These are phyloP conservation scores for Lerema accius DNA, from an alignment of 1,140 invertebrate genomes.

Conservation along the genomic window DNA sequence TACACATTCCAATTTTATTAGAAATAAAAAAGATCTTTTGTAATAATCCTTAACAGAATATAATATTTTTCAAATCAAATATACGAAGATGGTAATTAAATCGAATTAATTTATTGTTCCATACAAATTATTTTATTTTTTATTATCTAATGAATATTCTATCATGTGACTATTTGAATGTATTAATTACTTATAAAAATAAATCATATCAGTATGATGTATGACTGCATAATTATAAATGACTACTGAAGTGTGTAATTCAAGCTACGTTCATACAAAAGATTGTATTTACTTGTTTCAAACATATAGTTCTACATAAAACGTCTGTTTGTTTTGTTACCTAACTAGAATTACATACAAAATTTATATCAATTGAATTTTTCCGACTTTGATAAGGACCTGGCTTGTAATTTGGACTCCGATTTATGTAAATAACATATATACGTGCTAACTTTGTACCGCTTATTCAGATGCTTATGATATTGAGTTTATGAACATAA, in stretches of 20 bases:
- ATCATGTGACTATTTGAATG: too few species aligned
- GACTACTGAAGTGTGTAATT: neutral
- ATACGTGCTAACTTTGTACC: constrained; percentile 1
- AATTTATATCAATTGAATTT: neutral
- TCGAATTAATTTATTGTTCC: too few species aligned
- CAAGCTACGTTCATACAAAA: neutral
- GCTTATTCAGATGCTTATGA: constrained; percentile 11
- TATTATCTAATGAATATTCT: neutral
- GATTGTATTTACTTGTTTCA: too few species aligned
- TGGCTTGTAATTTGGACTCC: constrained; percentile 28
- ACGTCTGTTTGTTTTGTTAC: neutral
- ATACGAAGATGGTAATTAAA: too few species aligned
- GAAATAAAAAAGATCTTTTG: too few species aligned
- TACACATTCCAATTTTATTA: neutral
- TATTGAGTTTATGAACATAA: neutral
- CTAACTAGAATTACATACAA: neutral
- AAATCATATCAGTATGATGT: neutral
- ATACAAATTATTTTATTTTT: neutral
- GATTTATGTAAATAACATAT: constrained; percentile 29
- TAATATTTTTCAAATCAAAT: neutral
- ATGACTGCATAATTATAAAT: neutral
- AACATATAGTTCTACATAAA: too few species aligned
- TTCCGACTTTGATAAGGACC: neutral
- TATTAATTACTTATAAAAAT: neutral
- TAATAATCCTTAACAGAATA: too few species aligned